Conservation (phyloP, 2,113 vertebrate species). For the Parus major region DNA sequence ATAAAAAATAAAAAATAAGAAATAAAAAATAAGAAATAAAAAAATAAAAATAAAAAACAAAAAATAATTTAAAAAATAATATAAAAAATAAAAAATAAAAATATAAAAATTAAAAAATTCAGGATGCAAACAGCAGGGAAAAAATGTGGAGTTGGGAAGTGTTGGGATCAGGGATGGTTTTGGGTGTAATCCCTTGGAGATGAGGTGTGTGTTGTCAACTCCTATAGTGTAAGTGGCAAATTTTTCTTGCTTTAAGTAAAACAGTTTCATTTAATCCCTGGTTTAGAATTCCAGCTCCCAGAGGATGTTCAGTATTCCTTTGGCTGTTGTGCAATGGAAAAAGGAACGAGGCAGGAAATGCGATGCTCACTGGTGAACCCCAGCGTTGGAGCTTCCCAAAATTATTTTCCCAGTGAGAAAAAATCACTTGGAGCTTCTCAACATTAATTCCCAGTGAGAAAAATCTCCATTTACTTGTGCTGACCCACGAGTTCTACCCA, state of each 20-base stretch:
- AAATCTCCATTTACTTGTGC: background rate
- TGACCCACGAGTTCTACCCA: background rate
- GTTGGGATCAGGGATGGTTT: background rate
- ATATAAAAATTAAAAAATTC: background rate
- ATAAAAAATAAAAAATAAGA: too few species aligned
- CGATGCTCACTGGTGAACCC: background rate
- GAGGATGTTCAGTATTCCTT: rapidly evolving
- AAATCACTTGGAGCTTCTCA: background rate
- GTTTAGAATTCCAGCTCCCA: background rate
- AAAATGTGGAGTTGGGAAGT: background rate
- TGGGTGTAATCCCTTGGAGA: background rate
- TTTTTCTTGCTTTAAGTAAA: background rate
- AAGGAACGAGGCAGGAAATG: background rate
- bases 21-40: too few species aligned
- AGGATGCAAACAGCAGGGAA: background rate
- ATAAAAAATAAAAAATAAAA: too few species aligned
- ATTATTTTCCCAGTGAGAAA: background rate
- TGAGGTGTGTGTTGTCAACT: background rate
- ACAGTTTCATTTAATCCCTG: background rate
- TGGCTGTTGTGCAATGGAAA: background rate
- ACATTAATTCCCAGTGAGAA: background rate
- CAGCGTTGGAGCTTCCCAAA: rapidly evolving
- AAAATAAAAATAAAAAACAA: too few species aligned
- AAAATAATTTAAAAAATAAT: too few species aligned
- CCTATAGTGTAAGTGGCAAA: rapidly evolving